Evolutionary conservation across 2,888 invertebrate species (phyloP).

Genomic region (Orchesellides sinensis): DNA sequence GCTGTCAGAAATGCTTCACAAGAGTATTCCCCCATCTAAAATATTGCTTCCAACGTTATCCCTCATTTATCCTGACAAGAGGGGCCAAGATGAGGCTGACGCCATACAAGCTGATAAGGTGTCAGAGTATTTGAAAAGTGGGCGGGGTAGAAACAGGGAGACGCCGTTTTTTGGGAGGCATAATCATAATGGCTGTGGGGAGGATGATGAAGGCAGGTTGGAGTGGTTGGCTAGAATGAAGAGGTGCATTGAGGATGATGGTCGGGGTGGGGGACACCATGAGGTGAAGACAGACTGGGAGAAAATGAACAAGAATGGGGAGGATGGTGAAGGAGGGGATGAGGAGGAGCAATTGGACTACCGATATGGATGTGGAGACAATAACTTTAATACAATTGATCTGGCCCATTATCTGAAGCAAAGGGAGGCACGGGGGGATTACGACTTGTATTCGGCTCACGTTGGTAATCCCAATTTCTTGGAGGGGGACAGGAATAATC

Average conservation of each 20-base stretch:
- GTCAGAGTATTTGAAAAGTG: slow-evolving; percentile 1
- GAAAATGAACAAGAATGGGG: background rate
- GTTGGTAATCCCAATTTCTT: slow-evolving; percentile 15
- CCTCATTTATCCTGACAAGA: slow-evolving; percentile 36
- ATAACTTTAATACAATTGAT: slow-evolving; percentile 3
- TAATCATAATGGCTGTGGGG: background rate
- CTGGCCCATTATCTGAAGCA: slow-evolving; percentile 35
- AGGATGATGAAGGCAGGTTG: background rate
- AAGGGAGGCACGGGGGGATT: slow-evolving; percentile 33
- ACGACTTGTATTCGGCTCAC: slow-evolving; percentile 31
- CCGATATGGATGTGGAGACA: too few species aligned
- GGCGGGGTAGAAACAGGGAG: background rate
- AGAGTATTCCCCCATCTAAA: slow-evolving; percentile 22
- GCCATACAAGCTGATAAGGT: background rate
- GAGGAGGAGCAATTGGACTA: too few species aligned
- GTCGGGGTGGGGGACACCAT: too few species aligned
- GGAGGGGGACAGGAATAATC: background rate
- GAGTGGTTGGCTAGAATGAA: slow-evolving; percentile 8
- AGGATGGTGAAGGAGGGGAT: background rate
- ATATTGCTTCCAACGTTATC: slow-evolving; percentile 35
- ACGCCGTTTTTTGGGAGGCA: background rate
- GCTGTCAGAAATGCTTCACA: slow-evolving; percentile 25
- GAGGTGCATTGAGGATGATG: slow-evolving; percentile 3
- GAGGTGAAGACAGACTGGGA: slow-evolving; percentile 40
- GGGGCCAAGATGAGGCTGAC: slow-evolving; percentile 1